These are phyloP conservation scores for Malacoraja senta DNA, from an alignment of 2,797 vertebrate genomes.

Conservation along the genomic window DNA sequence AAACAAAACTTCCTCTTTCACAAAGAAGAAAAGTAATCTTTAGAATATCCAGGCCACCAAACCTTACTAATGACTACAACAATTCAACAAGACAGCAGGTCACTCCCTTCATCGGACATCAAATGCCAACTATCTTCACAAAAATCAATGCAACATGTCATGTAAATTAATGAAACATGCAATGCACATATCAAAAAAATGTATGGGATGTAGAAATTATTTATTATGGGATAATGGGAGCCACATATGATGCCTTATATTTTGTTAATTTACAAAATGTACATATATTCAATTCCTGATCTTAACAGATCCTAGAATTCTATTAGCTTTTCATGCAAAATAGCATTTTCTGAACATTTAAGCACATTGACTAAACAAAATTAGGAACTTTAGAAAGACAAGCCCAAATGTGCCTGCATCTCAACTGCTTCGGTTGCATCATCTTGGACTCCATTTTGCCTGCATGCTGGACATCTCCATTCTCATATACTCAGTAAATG, in stretches of 20 bases:
- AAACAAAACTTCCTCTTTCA: neutral
- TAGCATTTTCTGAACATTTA: neutral
- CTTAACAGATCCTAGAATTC: neutral
- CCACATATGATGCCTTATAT: neutral
- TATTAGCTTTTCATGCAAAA: neutral
- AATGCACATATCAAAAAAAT: neutral
- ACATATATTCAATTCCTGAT: neutral
- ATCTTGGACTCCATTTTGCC: neutral
- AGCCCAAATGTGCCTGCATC: neutral
- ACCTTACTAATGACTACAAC: neutral
- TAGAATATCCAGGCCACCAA: neutral
- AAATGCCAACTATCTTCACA: neutral
- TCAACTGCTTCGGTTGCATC: neutral
- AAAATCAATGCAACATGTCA: neutral
- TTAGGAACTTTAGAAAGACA: neutral
- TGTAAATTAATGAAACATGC: neutral
- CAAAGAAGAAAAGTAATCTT: neutral
- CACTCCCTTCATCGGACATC: neutral
- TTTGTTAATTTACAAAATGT: neutral
- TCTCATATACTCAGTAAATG: neutral
- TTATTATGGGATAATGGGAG: neutral
- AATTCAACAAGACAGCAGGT: neutral
- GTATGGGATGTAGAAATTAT: neutral
- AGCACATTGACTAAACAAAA: neutral
- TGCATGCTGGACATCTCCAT: neutral